These are phyloP conservation scores for Philereme vetulata DNA, from an alignment of 2,888 invertebrate genomes.

Conservation along the genomic window DNA sequence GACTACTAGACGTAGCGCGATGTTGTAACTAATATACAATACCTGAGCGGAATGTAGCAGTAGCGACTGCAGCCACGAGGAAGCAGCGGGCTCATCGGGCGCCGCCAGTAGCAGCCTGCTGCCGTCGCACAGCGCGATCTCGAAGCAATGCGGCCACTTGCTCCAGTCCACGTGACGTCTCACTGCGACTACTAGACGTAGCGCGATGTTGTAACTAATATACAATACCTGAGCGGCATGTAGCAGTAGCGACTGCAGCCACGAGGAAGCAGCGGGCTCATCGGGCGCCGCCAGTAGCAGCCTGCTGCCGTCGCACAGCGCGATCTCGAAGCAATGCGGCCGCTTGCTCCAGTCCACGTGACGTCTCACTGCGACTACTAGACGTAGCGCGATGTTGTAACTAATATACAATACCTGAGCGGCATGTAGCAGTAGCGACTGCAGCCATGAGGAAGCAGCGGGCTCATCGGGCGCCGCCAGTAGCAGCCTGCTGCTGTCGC, in stretches of 20 bases:
- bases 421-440: constrained; percentile 90
- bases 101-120: constrained; percentile 90
- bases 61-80: constrained; percentile 93
- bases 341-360: constrained; percentile 87
- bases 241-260: constrained; percentile 92
- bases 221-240: constrained; percentile 87
- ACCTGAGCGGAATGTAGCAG: constrained; percentile 89
- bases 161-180: too few relatives aligned
- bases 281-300: constrained; percentile 93
- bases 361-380: too few relatives aligned
- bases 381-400: too few relatives aligned
- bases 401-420: constrained; percentile 85
- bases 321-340: constrained; percentile 92
- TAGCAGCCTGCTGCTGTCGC: constrained; percentile 86
- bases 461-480: constrained; percentile 93
- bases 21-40: too few relatives aligned
- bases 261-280: constrained; percentile 93
- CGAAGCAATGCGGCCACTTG: constrained; percentile 92
- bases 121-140: constrained; percentile 87
- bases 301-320: constrained; percentile 86
- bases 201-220: too few relatives aligned
- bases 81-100: constrained; percentile 92
- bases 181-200: too few relatives aligned
- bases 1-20: too few relatives aligned
- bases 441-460: constrained; percentile 94